Base-by-base conservation (phyloP, 2,113 vertebrate species). In the Chascanopsetta lugubris region DNA sequence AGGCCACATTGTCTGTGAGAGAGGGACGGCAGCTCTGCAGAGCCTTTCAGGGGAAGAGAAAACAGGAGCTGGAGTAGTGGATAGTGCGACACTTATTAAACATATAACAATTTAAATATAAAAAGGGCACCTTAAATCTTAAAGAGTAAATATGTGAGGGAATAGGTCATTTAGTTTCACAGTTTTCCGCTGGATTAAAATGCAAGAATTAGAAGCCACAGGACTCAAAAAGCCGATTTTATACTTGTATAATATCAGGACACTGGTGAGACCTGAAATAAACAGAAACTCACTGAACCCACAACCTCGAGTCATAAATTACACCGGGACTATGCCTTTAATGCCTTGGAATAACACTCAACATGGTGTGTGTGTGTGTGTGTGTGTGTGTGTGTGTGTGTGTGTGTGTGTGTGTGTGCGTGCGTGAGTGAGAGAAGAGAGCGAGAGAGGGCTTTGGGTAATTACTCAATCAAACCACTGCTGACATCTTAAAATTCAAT, bases 241-340 rank as follows among this genome's bases (percentile, higher is more conserved):
- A n/a, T n/a, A n/a, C n/a, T 5, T 34, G 2, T 38, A 56, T 48
- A 40, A 25, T 15, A 58, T 56, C 18, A 43, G 59, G 26, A 42
- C 57, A 17, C 49, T 29, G 53, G 25, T 15, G 30, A 43, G 58
- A 38, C 34, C 1, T 11, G 42, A 63, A 60, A 32, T 43, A 6
- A 38, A 61, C 58, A 72, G 34, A 69, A 84, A 87, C 72, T 73
- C 61, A 36, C 20, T 72, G 61, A 79, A 53, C 62, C 66, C 76
- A 47, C 40, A 72, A 54, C 61, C 60, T 24, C 63, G 75, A 30
- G 13, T 53, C 55, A 55, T 75, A 72, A 57, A 79, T 82, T 64
- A 61, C 67, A 56, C 26, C 17, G 25, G 6, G 55, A 40, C 49
- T 8, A 18, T 50, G 10, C 54, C 40, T 38, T 40, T 61, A 85